Base-by-base conservation (phyloP, 2,113 vertebrate species). In the Eolophus roseicapilla region DNA sequence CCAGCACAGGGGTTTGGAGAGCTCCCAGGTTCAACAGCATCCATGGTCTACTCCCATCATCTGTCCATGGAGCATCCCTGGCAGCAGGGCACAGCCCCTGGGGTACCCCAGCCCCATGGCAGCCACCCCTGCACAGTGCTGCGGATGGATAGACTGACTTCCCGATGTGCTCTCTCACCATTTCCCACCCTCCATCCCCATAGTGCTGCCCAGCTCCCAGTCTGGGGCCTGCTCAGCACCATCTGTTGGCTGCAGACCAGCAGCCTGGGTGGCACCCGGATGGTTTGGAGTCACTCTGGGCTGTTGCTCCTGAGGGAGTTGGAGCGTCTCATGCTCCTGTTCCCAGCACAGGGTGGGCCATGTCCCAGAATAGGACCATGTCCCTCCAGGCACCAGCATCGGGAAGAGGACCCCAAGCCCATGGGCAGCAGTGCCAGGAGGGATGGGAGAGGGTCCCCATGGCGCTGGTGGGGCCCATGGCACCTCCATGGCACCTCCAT, bases 281-380 rank as follows among this genome's bases (percentile, higher is more conserved):
- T 39, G 39, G 39, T 39, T 39, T 39, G 39, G 39, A 39, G 39
- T 39, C 39, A 39, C 39, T 39, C 39, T 39, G 39, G 39, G 39
- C 39, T 39, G 39, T 39, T 39, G 39, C 39, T 39, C 10, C 39
- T 39, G 39, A 39, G 39, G 39, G 39, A 62, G 44, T 25, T 39
- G n/a, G 20, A 10, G 6, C 33, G 18, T 14, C 37, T 75, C 28
- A 9, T 12, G 44, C 7, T 17, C 16, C 28, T 7, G n/a, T 65
- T 59, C 1, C 31, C 82, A 47, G 14, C 1, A 0, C 68, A 31
- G 47, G 12, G 25, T 6, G 10, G 24, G 11, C 65, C 3, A 0
- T 6, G 18, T 57, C 14, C 44, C 8, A 15, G 23, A 31, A 10
- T 15, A 57, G 24, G 14, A 59, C 21, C 21, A 11, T 1, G 5